Evolutionary conservation across 2,888 invertebrate species (phyloP), one percentile per base, ranked within the genome.

Genomic region (Cheilosia variabilis): DNA sequence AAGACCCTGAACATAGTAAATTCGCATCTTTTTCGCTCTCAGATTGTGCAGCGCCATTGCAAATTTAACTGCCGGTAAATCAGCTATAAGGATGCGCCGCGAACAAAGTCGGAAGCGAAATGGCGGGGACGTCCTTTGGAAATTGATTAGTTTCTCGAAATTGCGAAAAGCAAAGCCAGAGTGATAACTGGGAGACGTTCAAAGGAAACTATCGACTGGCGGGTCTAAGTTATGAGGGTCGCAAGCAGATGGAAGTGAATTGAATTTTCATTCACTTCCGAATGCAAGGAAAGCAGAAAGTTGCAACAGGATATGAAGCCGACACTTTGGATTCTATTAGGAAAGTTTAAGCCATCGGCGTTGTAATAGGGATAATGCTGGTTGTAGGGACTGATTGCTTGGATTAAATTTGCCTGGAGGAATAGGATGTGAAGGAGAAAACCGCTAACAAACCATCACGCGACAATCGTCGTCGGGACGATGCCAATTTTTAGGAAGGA

Each of bases 81-180:
- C 72, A 50, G 57, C 57, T 63, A 27, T 27, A 52, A 63, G 58
- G 77, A 81, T 58, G 77, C 27, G 24, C 27, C 34, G 4, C 4
- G 24, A 47, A 69, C 19, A 15, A 66, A 22, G 43, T 47, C 58
- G 83, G 73, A 79, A 73, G 73, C 52, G 68, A 31, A 83, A 78
- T 52, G 68, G 43, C 78, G 79, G 73, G 72, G 79, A 78, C 31
- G 66, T 78, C 83, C 83, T 68, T 19, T 47, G 72, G 72, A 83
- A 83, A 83, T 83, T 83, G 83, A 83, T 83, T 83, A 68, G 37
- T 4, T 37, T 37, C 60, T 60, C 10, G 4, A 66, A 72, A 65
- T 66, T 72, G 52, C 45, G 71, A 43, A 45, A 22, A 68, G 24
- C 53, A 50, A 50, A 73, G 24, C 34, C 6, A 52, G 31, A 22